Base-by-base conservation (phyloP, 2,113 vertebrate species). In the Gnathonemus longibarbis region DNA sequence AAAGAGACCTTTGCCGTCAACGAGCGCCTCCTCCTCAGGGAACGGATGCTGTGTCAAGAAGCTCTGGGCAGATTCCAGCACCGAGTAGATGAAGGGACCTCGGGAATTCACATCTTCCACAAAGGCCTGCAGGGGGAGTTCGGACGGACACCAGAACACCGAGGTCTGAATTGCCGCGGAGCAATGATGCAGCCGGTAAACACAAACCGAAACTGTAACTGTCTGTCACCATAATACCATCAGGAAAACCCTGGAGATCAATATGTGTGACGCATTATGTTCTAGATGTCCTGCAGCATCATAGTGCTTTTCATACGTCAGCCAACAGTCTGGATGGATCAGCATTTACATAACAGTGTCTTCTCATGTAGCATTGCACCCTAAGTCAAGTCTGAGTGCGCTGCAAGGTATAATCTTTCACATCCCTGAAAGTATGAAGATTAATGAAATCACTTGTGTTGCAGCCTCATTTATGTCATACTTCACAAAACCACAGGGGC, bases 51-150 rank as follows among this genome's bases (percentile, higher is more conserved):
- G 96, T 85, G 96, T 96, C 66, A 97, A 94, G 89, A 97, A 97
- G 89, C 95, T 94, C 91, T 97, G 97, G 42, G 97, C 96, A 4
- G 97, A 97, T 90, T 97, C 97, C 92, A 97, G 93, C 77, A 97
- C 95, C 3, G 96, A 97, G 85, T 97, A 96, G 92, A 97, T 96
- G 84, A 97, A 97, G 0, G 96, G 96, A 1, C 96, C 97, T 3
- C 96, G 95, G 91, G 96, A 96, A 91, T 97, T 97, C 92, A 97
- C 95, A 90, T 97, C 97, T 92, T 97, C 96, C 95, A 97, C 96
- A 93, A 97, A 97, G 87, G 95, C 94, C 97, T 97, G 91, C 48
- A 86, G 77, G 46, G 50, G 88, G 1, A 39, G 6, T 80, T 70
- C 62, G 3, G 62, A 70, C 11, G 24, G 19, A 74, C 24, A 49